Percentiles rank a stretch among this genome's conserved stretches.
phyloP scores from a whole-genome alignment of 2,113 vertebrate species.

The Brachypteracias leptosomus region DNA sequence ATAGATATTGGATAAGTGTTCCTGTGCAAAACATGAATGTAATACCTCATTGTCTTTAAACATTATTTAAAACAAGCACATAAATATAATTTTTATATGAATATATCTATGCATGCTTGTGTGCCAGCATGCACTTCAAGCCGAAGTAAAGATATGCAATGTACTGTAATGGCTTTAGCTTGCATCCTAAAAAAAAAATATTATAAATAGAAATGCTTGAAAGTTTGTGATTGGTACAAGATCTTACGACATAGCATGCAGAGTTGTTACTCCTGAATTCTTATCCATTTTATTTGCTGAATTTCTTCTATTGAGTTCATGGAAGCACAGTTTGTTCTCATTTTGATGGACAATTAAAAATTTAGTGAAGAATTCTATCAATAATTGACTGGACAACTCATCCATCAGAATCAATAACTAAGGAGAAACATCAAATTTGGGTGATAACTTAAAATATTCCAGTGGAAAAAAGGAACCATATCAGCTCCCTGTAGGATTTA shows the following conservation, averaged over 20 bases:
- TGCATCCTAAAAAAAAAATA: background rate
- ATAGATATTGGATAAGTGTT: background rate
- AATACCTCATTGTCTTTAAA: background rate
- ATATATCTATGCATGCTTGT: background rate
- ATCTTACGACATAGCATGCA: background rate
- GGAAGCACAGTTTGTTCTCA: background rate
- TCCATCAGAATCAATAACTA: conserved; percentile 1
- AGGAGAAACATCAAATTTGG: background rate
- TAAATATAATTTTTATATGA: background rate
- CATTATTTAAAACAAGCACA: background rate
- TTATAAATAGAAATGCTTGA: background rate
- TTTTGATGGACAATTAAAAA: conserved; percentile 35
- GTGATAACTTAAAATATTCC: background rate
- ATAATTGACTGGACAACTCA: conserved; percentile 24
- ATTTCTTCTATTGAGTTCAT: background rate
- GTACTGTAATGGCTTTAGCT: background rate
- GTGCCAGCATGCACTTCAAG: background rate
- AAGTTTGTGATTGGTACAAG: background rate
- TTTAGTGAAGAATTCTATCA: conserved; percentile 6
- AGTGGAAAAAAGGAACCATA: background rate
- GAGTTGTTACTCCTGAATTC: background rate
- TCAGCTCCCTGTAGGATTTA: background rate
- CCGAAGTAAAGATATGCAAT: background rate
- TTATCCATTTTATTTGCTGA: background rate
- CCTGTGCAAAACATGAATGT: background rate